These are phyloP conservation scores for Coluber constrictor DNA, from an alignment of 2,797 vertebrate species.

Conservation along the genomic window DNA sequence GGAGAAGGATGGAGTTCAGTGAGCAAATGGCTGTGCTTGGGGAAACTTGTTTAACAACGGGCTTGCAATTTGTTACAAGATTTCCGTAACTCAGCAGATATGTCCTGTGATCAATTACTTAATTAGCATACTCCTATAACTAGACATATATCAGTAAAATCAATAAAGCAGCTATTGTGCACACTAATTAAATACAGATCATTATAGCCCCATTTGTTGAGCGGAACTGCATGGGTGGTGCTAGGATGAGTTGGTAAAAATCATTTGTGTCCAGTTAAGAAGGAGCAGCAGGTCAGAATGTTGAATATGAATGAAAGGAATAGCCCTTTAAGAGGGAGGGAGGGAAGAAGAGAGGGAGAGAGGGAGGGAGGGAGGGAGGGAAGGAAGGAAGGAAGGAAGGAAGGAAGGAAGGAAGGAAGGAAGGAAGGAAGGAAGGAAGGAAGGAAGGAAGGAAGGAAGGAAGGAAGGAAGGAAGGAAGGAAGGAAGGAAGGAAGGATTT, in stretches of 20 bases:
- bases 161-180: constrained; percentile 37
- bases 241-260: constrained; percentile 26
- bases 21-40: background rate
- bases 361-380: background rate
- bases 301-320: background rate
- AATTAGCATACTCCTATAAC: constrained; percentile 25
- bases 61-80: constrained; percentile 12
- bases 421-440: background rate
- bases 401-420: background rate
- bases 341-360: background rate
- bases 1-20: background rate
- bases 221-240: background rate
- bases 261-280: constrained; percentile 28
- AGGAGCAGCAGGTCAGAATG: background rate
- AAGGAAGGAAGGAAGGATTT: background rate
- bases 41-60: constrained; percentile 17
- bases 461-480: background rate
- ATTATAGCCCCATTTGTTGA: constrained; percentile 38
- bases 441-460: background rate
- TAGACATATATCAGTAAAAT: constrained; percentile 44
- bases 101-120: constrained; percentile 32
- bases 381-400: background rate
- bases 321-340: background rate
- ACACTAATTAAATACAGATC: constrained; percentile 47
- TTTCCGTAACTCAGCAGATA: constrained; percentile 30